These are phyloP conservation scores for Erynnis tages DNA, from an alignment of 2,888 invertebrate species.

Conservation along the genomic window DNA sequence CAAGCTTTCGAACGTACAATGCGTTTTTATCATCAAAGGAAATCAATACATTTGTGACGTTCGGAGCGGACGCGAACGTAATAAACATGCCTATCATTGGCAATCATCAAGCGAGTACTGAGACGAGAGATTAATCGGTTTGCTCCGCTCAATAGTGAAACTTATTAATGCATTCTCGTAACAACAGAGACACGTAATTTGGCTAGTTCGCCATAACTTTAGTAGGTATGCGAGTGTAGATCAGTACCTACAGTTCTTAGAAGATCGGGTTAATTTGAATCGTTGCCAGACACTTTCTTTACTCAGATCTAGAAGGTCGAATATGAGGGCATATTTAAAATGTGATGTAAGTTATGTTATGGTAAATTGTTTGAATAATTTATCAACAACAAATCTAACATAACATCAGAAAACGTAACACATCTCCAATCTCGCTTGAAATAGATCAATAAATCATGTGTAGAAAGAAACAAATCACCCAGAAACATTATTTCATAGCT, in stretches of 20 bases:
- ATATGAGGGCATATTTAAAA: slow-evolving; percentile 36
- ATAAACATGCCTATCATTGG: slow-evolving; percentile 31
- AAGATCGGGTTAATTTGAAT: slow-evolving; percentile 63
- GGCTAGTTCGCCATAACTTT: slow-evolving; percentile 46
- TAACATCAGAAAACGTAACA: too few species aligned
- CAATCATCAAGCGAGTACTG: slow-evolving; percentile 30
- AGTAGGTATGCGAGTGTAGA: slow-evolving; percentile 44
- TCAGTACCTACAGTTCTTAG: slow-evolving; percentile 67
- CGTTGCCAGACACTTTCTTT: slow-evolving; percentile 60
- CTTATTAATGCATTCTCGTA: slow-evolving; percentile 39
- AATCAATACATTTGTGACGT: slow-evolving; percentile 65
- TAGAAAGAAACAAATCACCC: slow-evolving; percentile 12
- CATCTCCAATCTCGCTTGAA: not conserved
- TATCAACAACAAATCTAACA: too few species aligned
- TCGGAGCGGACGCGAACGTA: slow-evolving; percentile 30
- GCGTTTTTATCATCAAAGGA: slow-evolving; percentile 62
- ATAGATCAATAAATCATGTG: not conserved
- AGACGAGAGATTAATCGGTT: slow-evolving; percentile 34
- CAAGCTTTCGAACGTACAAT: slow-evolving; percentile 71
- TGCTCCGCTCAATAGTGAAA: slow-evolving; percentile 42
- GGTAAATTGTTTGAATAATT: not conserved
- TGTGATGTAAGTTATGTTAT: not conserved
- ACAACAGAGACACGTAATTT: slow-evolving; percentile 46
- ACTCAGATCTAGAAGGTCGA: slow-evolving; percentile 41
- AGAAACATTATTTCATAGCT: slow-evolving; percentile 46